These are phyloP conservation scores for Dioctria rufipes DNA, from an alignment of 2,888 invertebrate genomes.

Conservation along the genomic window DNA sequence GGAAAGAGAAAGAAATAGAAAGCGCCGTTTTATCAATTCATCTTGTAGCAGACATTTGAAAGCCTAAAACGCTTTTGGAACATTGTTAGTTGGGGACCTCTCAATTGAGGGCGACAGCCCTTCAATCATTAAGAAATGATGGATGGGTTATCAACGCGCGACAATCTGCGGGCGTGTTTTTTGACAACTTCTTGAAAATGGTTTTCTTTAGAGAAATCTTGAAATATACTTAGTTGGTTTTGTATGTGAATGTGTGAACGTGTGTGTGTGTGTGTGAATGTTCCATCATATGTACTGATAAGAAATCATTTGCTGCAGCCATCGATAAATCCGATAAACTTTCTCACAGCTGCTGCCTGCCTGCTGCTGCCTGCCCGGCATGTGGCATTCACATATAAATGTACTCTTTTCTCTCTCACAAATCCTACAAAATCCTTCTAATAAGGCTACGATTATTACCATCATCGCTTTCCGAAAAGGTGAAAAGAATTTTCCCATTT, in stretches of 20 bases:
- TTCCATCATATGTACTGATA: no score
- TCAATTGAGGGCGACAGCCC: constrained; percentile 36
- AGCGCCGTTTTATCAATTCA: constrained; percentile 32
- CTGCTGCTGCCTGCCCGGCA: no score
- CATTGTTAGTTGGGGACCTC: constrained; percentile 38
- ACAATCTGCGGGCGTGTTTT: constrained; percentile 39
- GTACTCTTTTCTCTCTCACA: neutral
- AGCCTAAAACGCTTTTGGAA: constrained; percentile 47
- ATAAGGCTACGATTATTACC: constrained; percentile 34
- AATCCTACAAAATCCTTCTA: constrained; percentile 35
- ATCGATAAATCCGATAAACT: no score
- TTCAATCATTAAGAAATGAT: constrained; percentile 52
- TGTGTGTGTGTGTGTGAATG: no score
- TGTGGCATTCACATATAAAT: neutral
- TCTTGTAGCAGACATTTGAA: constrained; percentile 42
- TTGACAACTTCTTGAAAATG: neutral
- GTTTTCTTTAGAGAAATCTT: neutral
- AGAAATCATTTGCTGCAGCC: no score
- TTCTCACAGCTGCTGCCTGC: no score
- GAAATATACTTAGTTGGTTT: no score
- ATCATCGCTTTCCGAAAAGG: constrained; percentile 15
- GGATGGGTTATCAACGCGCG: constrained; percentile 39
- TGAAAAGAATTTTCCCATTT: constrained; percentile 33
- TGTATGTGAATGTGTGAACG: no score
- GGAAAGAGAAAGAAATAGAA: neutral